Evolutionary conservation across 2,888 invertebrate genomes (phyloP), one percentile per base, ranked within the genome.

Genomic region (Andrena camellia): DNA sequence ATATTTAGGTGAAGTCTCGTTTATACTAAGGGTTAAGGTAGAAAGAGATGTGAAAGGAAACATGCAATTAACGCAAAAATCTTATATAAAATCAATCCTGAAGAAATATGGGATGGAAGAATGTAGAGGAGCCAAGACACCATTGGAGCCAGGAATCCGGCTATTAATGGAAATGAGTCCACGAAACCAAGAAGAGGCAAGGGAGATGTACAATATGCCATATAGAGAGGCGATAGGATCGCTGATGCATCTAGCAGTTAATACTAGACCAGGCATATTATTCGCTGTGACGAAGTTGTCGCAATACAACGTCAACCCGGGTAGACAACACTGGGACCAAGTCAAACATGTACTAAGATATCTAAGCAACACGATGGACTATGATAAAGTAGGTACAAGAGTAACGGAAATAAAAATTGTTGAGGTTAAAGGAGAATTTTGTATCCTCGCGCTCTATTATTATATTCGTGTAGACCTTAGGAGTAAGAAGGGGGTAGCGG

Each of bases 341-440:
- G 75, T 59, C 0, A 81, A 84, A 62, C 48, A 64, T 29, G 62
- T 81, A 13, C 29, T 78, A 1, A 52, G 81, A 1, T 84, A 76
- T 20, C 17, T 78, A 29, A 60, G 52, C 0, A 60, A 42, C 3
- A 81, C 81, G 1, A 68, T 33, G 2, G 33, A 69, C n/a, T 54
- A 54, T 10, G 4, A 8, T 76, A 10, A 5, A 6, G 8, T 60
- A 60, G 3, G 8, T 60, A 60, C 8, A 31, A 7, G 7, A 50
- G 29, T 50, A 1, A n/a, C 5, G 10, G 0, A 10, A n/a, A 26
- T 29, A 31, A 50, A 50, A 67, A 67, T 4, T 59, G 59, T 59
- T 59, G 13, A 59, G 33, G 33, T 33, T 33, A 33, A 7, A 33
- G 33, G 33, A 33, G 1, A 33, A 33, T 29, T 33, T 33, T 33